These are phyloP conservation scores for Ochropleura plecta DNA, from an alignment of 2,888 invertebrate species.

Conservation along the genomic window DNA sequence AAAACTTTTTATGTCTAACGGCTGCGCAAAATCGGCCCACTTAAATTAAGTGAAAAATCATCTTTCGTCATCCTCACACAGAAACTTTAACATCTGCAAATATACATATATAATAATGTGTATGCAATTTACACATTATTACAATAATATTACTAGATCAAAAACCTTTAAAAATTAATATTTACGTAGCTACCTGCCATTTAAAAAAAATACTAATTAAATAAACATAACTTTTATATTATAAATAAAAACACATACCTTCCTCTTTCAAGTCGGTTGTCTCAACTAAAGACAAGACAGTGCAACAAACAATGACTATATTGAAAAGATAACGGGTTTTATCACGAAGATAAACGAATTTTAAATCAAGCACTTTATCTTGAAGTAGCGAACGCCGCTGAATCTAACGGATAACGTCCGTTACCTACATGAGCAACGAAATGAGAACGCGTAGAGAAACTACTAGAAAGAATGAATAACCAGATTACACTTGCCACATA, in stretches of 20 bases:
- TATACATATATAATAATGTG: too few species aligned
- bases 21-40: too few species aligned
- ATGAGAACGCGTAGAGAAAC: constrained; percentile 46
- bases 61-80: too few species aligned
- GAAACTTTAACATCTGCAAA: too few species aligned
- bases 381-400: constrained; percentile 43
- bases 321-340: constrained; percentile 51
- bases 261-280: constrained; percentile 39
- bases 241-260: constrained; percentile 44
- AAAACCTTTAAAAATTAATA: not conserved
- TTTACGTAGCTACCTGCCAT: not conserved
- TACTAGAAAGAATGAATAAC: constrained; percentile 24
- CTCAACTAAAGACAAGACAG: constrained; percentile 41
- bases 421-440: constrained; percentile 38
- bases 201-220: not conserved
- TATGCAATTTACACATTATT: too few species aligned
- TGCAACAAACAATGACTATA: constrained; percentile 42
- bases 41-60: too few species aligned
- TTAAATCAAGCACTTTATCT: constrained; percentile 40
- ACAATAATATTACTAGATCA: too few species aligned
- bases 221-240: not conserved
- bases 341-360: constrained; percentile 63
- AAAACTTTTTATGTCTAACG: too few species aligned
- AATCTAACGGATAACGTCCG: constrained; percentile 55
- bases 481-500: constrained; percentile 9